Percentiles rank a stretch among this genome's conserved stretches.
phyloP scores from a whole-genome alignment of 2,888 invertebrate species.

The Melieria crassipennis region DNA sequence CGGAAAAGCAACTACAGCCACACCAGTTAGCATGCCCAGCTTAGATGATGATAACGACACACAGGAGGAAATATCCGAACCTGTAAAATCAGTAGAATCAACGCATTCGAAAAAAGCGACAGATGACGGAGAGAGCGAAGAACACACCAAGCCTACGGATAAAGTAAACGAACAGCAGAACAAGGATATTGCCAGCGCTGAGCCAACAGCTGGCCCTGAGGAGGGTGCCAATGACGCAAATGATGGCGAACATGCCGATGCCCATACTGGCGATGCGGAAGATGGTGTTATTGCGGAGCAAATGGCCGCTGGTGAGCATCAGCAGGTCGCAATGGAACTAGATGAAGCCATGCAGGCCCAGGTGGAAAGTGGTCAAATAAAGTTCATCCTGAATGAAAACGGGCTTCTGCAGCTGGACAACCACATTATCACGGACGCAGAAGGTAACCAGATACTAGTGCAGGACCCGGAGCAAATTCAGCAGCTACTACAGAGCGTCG shows the following conservation, averaged over 20 bases:
- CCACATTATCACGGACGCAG: conserved; percentile 66
- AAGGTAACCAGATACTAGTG: conserved; percentile 66
- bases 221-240: conserved; percentile 27
- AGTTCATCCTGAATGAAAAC: conserved; percentile 66
- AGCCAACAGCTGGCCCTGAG: conserved; percentile 10
- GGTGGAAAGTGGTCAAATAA: conserved; percentile 65
- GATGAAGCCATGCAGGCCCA: conserved; percentile 66
- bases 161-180: conserved; percentile 35
- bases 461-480: conserved; percentile 66
- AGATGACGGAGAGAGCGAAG: conserved; percentile 38
- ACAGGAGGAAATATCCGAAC: conserved; percentile 39
- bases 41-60: conserved; percentile 65
- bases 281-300: conserved; percentile 27
- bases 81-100: conserved; percentile 43
- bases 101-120: conserved; percentile 35
- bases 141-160: conserved; percentile 41
- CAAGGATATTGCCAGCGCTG: conserved; percentile 27
- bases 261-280: conserved; percentile 8
- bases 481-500: conserved; percentile 65
- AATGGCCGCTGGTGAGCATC: conserved; percentile 44
- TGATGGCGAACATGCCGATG: conserved; percentile 10
- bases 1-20: conserved; percentile 43
- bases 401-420: conserved; percentile 65
- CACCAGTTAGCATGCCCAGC: conserved; percentile 66
- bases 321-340: conserved; percentile 65